Conservation (phyloP, 2,888 invertebrate genomes). For the Tipula lateralis region DNA sequence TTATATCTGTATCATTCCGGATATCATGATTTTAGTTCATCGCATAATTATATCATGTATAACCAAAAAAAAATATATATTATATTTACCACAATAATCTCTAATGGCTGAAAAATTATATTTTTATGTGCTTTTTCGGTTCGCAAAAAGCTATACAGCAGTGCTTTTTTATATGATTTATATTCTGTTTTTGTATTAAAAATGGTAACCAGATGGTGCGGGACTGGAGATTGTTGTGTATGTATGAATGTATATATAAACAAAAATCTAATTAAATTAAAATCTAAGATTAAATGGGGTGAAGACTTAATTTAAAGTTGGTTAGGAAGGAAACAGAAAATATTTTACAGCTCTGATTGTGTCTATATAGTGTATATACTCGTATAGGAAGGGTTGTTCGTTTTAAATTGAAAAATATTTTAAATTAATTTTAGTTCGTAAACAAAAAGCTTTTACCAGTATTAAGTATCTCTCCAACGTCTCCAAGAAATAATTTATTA, state of each 20-base stretch:
- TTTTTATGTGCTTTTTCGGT: neutral
- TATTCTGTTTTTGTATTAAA: neutral
- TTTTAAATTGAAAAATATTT: neutral
- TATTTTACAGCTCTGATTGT: no score
- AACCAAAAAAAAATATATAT: no score
- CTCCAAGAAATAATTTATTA: no score
- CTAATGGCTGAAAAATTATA: neutral
- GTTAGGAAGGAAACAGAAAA: neutral
- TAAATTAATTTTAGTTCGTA: neutral
- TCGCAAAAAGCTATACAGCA: neutral
- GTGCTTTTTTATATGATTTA: neutral
- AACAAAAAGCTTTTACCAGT: neutral
- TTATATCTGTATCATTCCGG: no score
- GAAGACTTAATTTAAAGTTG: neutral
- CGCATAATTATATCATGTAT: neutral
- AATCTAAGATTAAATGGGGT: neutral
- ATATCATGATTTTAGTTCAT: neutral
- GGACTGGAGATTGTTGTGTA: neutral
- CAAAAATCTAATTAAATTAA: neutral
- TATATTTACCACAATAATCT: neutral
- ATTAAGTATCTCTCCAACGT: no score
- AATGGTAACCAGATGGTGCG: neutral
- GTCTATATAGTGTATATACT: no score
- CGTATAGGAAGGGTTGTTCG: neutral
- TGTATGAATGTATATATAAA: neutral